phyloP scores from a whole-genome alignment of 2,113 vertebrate species.

The Microcebus jonahi region DNA sequence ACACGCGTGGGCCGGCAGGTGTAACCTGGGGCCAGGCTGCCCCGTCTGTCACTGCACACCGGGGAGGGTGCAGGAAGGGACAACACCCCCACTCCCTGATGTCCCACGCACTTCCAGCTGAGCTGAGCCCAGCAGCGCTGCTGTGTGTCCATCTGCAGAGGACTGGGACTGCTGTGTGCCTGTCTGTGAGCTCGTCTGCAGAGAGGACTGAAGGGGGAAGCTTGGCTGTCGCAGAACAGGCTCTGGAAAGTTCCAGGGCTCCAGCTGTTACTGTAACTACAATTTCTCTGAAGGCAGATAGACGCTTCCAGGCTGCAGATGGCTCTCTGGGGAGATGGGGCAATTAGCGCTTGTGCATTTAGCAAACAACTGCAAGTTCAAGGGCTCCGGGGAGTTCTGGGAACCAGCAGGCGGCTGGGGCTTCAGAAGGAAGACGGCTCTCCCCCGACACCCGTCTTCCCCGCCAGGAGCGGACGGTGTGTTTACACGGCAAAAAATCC shows the following conservation, averaged over 20 bases:
- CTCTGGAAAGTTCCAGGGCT: background rate
- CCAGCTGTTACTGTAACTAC: background rate
- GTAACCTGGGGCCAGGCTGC: background rate
- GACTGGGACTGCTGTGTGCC: too few relatives aligned
- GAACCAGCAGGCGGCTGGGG: background rate
- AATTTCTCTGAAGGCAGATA: background rate
- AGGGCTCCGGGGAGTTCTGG: background rate
- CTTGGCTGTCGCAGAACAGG: background rate
- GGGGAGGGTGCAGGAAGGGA: accelerated
- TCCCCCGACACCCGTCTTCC: background rate
- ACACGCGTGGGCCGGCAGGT: accelerated
- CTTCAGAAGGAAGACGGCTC: background rate
- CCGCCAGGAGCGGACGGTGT: background rate
- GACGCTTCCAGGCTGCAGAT: background rate
- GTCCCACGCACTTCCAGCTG: background rate
- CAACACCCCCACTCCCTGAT: accelerated
- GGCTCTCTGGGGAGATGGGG: background rate
- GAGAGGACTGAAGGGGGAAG: background rate
- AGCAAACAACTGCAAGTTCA: accelerated
- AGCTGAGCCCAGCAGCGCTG: background rate
- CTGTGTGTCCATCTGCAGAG: too few relatives aligned
- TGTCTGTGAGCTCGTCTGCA: background rate
- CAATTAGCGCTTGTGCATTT: background rate
- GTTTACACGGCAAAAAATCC: background rate
- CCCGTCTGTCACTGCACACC: accelerated